phyloP scores from a whole-genome alignment of 2,797 vertebrate genomes.

The Bovichtus diacanthus region DNA sequence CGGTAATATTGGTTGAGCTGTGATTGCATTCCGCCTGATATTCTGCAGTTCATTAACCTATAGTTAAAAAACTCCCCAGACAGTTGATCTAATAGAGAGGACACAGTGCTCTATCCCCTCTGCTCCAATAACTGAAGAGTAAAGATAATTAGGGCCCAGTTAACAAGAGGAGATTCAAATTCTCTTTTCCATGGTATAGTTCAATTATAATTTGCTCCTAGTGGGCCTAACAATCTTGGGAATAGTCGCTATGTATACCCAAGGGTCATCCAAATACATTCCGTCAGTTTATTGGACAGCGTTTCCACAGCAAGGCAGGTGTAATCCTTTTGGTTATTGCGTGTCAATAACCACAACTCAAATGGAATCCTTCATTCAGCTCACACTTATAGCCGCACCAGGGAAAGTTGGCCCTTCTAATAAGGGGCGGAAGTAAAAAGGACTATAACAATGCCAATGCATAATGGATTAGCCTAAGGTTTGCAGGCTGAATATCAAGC shows the following conservation, averaged over 20 bases:
- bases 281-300: constrained; percentile 62
- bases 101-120: constrained; percentile 74
- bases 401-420: constrained; percentile 72
- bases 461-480: constrained; percentile 79
- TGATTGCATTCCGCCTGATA: constrained; percentile 79
- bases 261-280: constrained; percentile 60
- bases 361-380: constrained; percentile 74
- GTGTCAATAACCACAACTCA: constrained; percentile 77
- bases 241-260: constrained; percentile 60
- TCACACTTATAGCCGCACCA: constrained; percentile 60
- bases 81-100: constrained; percentile 81
- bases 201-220: constrained; percentile 85
- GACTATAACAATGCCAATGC: constrained; percentile 77
- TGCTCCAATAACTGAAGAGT: constrained; percentile 81
- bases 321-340: constrained; percentile 76
- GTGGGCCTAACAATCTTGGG: constrained; percentile 12
- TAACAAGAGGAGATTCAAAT: constrained; percentile 80
- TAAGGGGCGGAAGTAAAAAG: constrained; percentile 63
- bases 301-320: constrained; percentile 71
- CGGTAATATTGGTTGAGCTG: constrained; percentile 74
- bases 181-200: constrained; percentile 74
- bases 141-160: constrained; percentile 85
- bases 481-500: constrained; percentile 77
- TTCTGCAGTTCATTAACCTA: constrained; percentile 87
- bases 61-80: constrained; percentile 83